A percentile compares a stretch with the other conserved stretches of the same genome.
Evolutionary conservation across 64 coral and sea anemone species (phyloP).

Genomic region (Orbicella faveolata): DNA sequence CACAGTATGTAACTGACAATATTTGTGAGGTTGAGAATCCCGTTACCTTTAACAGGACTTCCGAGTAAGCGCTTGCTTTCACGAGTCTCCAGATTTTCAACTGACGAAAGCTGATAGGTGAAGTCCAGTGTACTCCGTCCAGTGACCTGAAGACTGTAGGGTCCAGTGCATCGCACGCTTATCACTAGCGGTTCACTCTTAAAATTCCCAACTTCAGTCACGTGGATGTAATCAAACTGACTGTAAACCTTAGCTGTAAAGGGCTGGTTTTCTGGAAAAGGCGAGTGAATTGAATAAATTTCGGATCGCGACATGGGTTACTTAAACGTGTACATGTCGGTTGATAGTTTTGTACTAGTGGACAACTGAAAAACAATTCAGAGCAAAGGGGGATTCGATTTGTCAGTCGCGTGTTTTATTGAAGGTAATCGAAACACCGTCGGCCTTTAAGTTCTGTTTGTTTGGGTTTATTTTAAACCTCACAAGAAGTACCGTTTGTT

Average conservation of each 20-base stretch:
- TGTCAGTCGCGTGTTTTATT: too few relatives aligned
- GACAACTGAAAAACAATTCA: too few relatives aligned
- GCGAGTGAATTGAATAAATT: background rate
- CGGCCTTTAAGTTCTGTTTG: too few relatives aligned
- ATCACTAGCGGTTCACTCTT: constrained; percentile 27
- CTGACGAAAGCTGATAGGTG: constrained; percentile 49
- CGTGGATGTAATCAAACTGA: constrained; percentile 12
- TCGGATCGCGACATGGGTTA: too few relatives aligned
- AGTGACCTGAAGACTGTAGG: constrained; percentile 58
- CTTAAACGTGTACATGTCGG: too few relatives aligned
- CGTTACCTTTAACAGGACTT: constrained; percentile 55
- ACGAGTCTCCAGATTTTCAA: background rate
- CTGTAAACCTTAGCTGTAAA: background rate
- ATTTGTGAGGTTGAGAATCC: too few relatives aligned
- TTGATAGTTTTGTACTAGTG: too few relatives aligned
- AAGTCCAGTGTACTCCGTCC: constrained; percentile 58
- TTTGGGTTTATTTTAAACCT: too few relatives aligned
- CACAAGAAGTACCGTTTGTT: too few relatives aligned
- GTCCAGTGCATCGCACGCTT: constrained; percentile 45
- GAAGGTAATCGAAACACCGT: too few relatives aligned
- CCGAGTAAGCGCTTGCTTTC: constrained; percentile 15
- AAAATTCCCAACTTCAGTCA: constrained; percentile 35
- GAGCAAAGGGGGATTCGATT: too few relatives aligned
- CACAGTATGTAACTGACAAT: background rate
- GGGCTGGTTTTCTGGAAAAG: constrained; percentile 21